Evolutionary conservation across 2,797 vertebrate species (phyloP).

Genomic region (Amphiprion clarkii): DNA sequence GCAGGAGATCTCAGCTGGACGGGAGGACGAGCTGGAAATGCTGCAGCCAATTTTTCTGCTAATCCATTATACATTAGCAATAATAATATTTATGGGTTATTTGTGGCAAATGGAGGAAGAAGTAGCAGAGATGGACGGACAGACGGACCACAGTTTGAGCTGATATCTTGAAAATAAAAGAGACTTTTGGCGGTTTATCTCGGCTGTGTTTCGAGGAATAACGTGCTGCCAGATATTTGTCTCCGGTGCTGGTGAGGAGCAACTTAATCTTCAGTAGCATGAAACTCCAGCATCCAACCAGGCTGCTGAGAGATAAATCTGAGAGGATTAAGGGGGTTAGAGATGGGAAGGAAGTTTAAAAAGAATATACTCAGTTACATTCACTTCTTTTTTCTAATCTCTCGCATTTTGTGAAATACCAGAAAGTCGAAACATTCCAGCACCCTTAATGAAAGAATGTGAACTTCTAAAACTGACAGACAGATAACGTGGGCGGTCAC

Average conservation of each 20-base stretch:
- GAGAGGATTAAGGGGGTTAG: no score
- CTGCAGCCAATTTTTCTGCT: constrained; percentile 38
- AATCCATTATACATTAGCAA: constrained; percentile 51
- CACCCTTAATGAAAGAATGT: neutral
- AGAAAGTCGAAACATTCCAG: neutral
- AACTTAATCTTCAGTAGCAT: neutral
- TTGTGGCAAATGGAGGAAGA: neutral
- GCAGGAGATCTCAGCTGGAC: neutral
- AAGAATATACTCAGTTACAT: no score
- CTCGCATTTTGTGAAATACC: neutral
- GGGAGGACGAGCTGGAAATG: constrained; percentile 16
- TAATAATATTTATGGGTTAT: constrained; percentile 13
- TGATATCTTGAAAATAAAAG: neutral
- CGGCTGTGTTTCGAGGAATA: neutral
- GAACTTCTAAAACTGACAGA: neutral
- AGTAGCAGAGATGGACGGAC: neutral
- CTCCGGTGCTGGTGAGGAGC: neutral
- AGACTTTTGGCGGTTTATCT: neutral
- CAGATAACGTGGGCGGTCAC: no score
- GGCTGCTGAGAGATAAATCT: no score
- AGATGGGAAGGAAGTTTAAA: no score
- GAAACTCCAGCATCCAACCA: neutral
- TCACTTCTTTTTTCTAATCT: no score
- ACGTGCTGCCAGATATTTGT: constrained; percentile 4
- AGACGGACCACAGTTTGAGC: neutral